A percentile compares a stretch with the other conserved stretches of the same genome.
These are phyloP conservation scores for Prorops nasuta DNA, from an alignment of 1,140 invertebrate species.

Conservation along the genomic window DNA sequence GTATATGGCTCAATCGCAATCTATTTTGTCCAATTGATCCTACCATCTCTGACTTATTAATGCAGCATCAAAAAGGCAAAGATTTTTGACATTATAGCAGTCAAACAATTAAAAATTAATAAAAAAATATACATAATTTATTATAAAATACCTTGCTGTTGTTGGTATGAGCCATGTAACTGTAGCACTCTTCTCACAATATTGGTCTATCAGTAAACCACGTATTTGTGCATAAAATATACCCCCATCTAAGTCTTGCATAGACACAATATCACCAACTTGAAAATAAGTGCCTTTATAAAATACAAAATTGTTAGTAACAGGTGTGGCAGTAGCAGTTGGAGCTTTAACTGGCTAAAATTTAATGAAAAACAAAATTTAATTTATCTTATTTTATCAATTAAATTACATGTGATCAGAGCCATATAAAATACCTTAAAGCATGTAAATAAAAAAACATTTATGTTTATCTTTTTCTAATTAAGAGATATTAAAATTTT, in stretches of 20 bases:
- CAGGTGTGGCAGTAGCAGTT: constrained; percentile 73
- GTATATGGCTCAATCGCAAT: too few relatives aligned
- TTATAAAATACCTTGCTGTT: constrained; percentile 59
- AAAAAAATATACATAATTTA: background rate
- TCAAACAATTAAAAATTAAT: constrained; percentile 1
- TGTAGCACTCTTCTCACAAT: constrained; percentile 90
- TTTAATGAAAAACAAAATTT: constrained; percentile 13
- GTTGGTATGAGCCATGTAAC: constrained; percentile 92
- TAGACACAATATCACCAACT: constrained; percentile 87
- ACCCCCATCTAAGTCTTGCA: constrained; percentile 74
- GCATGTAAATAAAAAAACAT: constrained; percentile 4
- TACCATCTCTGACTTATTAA: too few relatives aligned
- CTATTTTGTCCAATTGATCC: too few relatives aligned
- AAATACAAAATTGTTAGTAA: constrained; percentile 79
- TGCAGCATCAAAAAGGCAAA: background rate
- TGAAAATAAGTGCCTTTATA: constrained; percentile 86
- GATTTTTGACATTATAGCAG: too few relatives aligned
- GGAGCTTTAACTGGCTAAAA: constrained; percentile 75
- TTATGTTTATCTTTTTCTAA: background rate
- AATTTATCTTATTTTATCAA: background rate
- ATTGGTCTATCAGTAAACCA: constrained; percentile 87
- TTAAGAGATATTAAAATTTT: background rate
- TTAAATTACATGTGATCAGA: too few relatives aligned
- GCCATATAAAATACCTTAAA: background rate
- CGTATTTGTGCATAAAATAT: constrained; percentile 88